Conservation (phyloP, 2,113 vertebrate species). For the Cyprinodon brontotheroides region DNA sequence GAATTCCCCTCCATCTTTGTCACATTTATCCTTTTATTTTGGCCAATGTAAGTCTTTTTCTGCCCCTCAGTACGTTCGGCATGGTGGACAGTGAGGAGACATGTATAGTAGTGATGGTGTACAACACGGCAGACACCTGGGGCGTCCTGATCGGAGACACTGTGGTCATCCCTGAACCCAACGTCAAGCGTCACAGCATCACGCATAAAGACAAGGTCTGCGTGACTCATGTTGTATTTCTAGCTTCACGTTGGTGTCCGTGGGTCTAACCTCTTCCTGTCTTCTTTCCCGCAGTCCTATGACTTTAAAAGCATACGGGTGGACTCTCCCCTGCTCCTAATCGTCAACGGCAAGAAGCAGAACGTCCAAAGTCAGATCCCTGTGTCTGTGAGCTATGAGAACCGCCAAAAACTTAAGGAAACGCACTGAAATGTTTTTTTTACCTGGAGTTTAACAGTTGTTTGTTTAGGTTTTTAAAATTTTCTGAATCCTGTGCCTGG, state of each 20-base stretch:
- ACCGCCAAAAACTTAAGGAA: constrained; percentile 52
- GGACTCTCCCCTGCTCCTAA: constrained; percentile 85
- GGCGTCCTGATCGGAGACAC: constrained; percentile 90
- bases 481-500: constrained; percentile 41
- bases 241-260: not conserved
- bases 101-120: constrained; percentile 88
- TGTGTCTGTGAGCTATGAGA: constrained; percentile 83
- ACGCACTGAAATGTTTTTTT: not conserved
- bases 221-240: not conserved
- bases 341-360: constrained; percentile 91
- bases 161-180: constrained; percentile 89
- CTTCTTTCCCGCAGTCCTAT: constrained; percentile 61
- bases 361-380: constrained; percentile 84
- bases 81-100: constrained; percentile 87
- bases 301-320: constrained; percentile 88
- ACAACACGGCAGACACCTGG: constrained; percentile 91
- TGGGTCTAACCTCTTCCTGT: not conserved
- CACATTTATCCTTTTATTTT: too few species aligned
- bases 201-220: constrained; percentile 86
- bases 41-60: not conserved
- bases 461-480: constrained; percentile 8
- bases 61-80: constrained; percentile 84
- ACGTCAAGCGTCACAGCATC: constrained; percentile 83
- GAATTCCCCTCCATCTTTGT: too few species aligned
- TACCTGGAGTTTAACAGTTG: not conserved